Percentiles rank a stretch among this genome's conserved stretches.
These are phyloP conservation scores for Drosophila yooni DNA, from an alignment of 2,888 invertebrate species.

Conservation along the genomic window DNA sequence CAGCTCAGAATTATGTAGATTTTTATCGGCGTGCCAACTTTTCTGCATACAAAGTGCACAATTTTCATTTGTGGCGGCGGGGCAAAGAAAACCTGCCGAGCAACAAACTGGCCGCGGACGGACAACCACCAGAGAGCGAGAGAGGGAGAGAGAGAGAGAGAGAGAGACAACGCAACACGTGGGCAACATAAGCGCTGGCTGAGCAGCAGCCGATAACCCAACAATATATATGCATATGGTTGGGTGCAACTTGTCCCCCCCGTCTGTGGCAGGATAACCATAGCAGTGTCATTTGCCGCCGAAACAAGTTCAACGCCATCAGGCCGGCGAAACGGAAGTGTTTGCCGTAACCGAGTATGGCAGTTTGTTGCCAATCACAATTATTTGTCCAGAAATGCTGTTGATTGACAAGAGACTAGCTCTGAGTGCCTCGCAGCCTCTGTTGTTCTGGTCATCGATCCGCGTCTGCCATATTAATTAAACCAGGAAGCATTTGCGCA, in stretches of 20 bases:
- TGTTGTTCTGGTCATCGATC: constrained; percentile 35
- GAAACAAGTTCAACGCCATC: constrained; percentile 57
- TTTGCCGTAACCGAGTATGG: constrained; percentile 45
- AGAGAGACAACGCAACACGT: constrained; percentile 55
- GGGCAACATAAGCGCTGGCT: constrained; percentile 70
- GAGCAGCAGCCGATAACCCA: constrained; percentile 71
- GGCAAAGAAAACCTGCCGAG: constrained; percentile 67
- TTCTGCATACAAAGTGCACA: constrained; percentile 79
- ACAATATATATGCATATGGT: constrained; percentile 28
- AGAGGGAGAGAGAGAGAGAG: background rate
- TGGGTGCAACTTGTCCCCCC: background rate
- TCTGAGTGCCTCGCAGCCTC: constrained; percentile 9
- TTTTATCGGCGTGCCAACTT: constrained; percentile 76
- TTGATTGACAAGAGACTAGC: constrained; percentile 75
- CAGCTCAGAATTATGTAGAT: constrained; percentile 78
- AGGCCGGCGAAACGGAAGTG: constrained; percentile 77
- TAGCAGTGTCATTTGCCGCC: constrained; percentile 7
- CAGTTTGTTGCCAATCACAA: constrained; percentile 68
- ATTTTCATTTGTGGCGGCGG: constrained; percentile 56
- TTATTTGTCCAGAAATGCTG: constrained; percentile 63
- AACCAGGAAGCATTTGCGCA: constrained; percentile 80
- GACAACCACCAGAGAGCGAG: background rate
- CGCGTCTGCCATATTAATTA: constrained; percentile 73
- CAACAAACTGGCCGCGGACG: background rate
- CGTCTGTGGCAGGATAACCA: constrained; percentile 31